A percentile compares a stretch with the other conserved stretches of the same genome.
Evolutionary conservation across 2,797 vertebrate species (phyloP).

Genomic region (Carduelis carduelis): DNA sequence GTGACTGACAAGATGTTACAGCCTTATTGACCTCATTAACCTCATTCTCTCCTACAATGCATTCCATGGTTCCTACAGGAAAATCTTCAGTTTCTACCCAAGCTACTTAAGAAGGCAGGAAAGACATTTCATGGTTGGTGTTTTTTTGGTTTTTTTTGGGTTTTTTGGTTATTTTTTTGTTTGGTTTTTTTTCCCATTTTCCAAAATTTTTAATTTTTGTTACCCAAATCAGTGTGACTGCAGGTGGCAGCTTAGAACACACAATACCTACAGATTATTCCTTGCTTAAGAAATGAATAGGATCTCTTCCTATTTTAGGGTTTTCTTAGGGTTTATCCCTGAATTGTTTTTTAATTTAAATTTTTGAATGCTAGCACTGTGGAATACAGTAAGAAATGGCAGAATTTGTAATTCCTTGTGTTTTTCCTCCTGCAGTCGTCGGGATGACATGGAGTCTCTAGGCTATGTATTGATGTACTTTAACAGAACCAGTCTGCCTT

Average conservation of each 20-base stretch:
- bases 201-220: background rate
- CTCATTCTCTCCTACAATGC: background rate
- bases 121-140: background rate
- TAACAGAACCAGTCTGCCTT: conserved; percentile 99
- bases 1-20: background rate
- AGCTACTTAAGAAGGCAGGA: background rate
- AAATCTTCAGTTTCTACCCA: background rate
- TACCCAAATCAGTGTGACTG: background rate
- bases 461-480: conserved; percentile 99
- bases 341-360: background rate
- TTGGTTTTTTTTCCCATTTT: background rate
- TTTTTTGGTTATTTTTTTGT: background rate
- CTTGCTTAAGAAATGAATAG: background rate
- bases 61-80: background rate
- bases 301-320: background rate
- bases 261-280: background rate
- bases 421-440: conserved; percentile 82
- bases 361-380: background rate
- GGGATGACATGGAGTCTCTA: conserved; percentile 99
- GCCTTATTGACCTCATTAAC: background rate
- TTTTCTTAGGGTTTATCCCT: background rate
- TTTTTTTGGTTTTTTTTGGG: background rate
- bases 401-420: background rate
- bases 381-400: background rate
- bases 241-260: background rate